A percentile compares a stretch with the other conserved stretches of the same genome.
Evolutionary conservation across 1,140 invertebrate genomes (phyloP).

Genomic region (Lamellibrachia luymesi): DNA sequence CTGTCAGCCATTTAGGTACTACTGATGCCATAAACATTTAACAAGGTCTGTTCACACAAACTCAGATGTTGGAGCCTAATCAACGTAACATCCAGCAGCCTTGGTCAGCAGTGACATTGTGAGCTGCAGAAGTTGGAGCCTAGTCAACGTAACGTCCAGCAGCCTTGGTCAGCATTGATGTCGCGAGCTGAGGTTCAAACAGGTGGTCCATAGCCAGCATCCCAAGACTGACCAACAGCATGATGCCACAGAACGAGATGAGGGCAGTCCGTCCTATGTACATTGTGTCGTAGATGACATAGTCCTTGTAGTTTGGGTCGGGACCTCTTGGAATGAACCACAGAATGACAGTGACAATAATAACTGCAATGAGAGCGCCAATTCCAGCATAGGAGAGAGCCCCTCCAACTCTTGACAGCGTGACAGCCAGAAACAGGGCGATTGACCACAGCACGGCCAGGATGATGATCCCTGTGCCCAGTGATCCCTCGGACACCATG

Average conservation of each 20-base stretch:
- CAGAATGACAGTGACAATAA: slow-evolving; percentile 7
- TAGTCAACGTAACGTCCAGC: not conserved
- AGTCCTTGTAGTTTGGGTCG: not conserved
- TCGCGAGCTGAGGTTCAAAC: not conserved
- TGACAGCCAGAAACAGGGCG: not conserved
- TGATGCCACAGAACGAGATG: not conserved
- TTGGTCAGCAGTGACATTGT: not conserved
- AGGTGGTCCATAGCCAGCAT: not conserved
- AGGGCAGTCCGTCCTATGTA: slow-evolving; percentile 4
- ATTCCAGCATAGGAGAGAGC: not conserved
- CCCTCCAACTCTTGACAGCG: not conserved
- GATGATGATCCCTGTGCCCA: slow-evolving; percentile 3
- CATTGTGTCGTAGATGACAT: not conserved
- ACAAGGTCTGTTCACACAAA: not conserved
- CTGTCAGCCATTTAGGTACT: too few relatives aligned
- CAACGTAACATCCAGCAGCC: not conserved
- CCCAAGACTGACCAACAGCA: not conserved
- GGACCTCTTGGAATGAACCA: slow-evolving; percentile 9
- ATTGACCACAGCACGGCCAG: not conserved
- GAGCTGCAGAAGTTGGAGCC: not conserved
- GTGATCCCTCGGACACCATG: not conserved
- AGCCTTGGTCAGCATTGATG: not conserved
- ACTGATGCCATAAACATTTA: too few relatives aligned
- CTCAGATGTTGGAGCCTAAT: not conserved
- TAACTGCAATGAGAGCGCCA: not conserved